Evolutionary conservation across 2,888 invertebrate genomes (phyloP), one percentile per base, ranked within the genome.

Genomic region (Orchesella flavescens): DNA sequence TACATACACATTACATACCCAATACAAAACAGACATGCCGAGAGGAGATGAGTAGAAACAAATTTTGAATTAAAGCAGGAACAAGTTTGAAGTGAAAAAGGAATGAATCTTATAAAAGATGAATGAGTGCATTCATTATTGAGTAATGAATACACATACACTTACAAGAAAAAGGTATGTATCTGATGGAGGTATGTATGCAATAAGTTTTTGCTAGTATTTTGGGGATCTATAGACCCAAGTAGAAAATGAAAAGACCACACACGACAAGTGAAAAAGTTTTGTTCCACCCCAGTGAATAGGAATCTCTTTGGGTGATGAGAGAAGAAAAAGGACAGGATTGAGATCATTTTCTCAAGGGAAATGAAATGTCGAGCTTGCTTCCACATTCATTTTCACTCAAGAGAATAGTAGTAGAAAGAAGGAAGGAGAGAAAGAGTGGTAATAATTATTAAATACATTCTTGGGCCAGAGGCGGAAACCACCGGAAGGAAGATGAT

Each of bases 391-490:
- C 34, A 24, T 4, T 59, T 59, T n/a, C 15, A 23, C 17, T 53
- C 3, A 44, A 24, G 13, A 24, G 68, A 53, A 69, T 23, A 12
- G n/a, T n/a, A n/a, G n/a, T n/a, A 71, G 15, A 61, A 73, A 21
- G 49, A n/a, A 12, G 53, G 57, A 55, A 43, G n/a, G 57, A 10
- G 13, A 57, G 23, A 69, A n/a, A 53, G 24, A 23, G 34, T 24
- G 46, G 63, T 49, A 4, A 75, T 63, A 65, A 75, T 75, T 65
- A 75, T 61, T 75, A 74, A 74, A 63, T 24, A 65, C 74, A 53
- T 53, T 75, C 49, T 75, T 63, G 2, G 46, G 65, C 65, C 49
- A 65, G 53, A 49, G 65, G 53, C 74, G 46, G 43, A 75, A 75
- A 43, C 49, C 53, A 65, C 21, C 65, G 34, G 63, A 75, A 24